These are phyloP conservation scores for Dilophus febrilis DNA, from an alignment of 2,888 invertebrate genomes.

Conservation along the genomic window DNA sequence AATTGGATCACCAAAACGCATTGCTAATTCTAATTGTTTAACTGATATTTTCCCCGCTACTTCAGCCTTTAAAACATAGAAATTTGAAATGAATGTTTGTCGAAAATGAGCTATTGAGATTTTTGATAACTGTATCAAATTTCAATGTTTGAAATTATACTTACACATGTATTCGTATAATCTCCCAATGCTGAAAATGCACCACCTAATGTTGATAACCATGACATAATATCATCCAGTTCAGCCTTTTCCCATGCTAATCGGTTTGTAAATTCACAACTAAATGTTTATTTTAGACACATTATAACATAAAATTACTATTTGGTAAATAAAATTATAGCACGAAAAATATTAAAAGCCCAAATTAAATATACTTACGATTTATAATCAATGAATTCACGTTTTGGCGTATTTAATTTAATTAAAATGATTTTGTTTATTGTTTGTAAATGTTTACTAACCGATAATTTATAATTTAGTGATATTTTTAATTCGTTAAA, in stretches of 20 bases:
- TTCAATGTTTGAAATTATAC: conserved; percentile 16
- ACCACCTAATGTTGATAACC: conserved; percentile 92
- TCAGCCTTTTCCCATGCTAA: conserved; percentile 49
- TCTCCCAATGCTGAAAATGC: conserved; percentile 93
- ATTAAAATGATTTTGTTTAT: conserved; percentile 22
- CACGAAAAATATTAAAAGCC: background rate
- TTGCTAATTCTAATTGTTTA: conserved; percentile 65
- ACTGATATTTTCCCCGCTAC: conserved; percentile 77
- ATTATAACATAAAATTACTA: too few species aligned
- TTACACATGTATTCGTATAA: conserved; percentile 59
- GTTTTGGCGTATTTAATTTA: conserved; percentile 37
- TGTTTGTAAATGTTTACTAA: conserved; percentile 2
- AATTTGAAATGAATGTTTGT: too few species aligned
- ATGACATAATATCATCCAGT: conserved; percentile 72
- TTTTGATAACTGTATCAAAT: background rate
- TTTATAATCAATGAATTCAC: conserved; percentile 48
- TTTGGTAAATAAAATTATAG: too few species aligned
- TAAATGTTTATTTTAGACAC: conserved; percentile 16
- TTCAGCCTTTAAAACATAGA: conserved; percentile 47
- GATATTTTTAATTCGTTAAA: conserved; percentile 3
- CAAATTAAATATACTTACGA: conserved; percentile 36
- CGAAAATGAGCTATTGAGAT: background rate
- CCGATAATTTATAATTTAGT: background rate
- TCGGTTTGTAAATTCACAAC: conserved; percentile 33
- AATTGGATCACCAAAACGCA: conserved; percentile 64